A percentile compares a stretch with the other conserved stretches of the same genome.
Conservation (phyloP, 2,888 invertebrate species). For the Lasiommata megera region DNA sequence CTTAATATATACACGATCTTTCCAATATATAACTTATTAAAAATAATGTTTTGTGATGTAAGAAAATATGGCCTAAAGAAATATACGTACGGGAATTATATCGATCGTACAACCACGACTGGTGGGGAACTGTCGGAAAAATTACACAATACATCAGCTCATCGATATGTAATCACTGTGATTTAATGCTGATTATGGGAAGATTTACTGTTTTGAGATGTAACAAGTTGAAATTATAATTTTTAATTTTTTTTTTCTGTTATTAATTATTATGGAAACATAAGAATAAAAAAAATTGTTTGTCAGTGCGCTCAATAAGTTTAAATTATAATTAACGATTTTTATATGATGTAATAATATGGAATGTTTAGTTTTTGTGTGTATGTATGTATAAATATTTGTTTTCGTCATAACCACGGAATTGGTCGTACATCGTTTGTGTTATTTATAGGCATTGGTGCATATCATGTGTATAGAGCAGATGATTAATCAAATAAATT, state of each 20-base stretch:
- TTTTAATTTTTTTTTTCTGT: conserved; percentile 8
- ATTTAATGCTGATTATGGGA: conserved; percentile 58
- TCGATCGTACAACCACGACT: too few species aligned
- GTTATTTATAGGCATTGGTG: conserved; percentile 81
- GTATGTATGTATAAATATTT: conserved; percentile 43
- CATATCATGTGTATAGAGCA: conserved; percentile 81
- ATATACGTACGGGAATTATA: too few species aligned
- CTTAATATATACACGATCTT: too few species aligned
- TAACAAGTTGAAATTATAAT: conserved; percentile 34
- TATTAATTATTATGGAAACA: background rate
- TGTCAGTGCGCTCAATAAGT: conserved; percentile 33
- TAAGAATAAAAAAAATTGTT: conserved; percentile 12
- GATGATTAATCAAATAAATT: conserved; percentile 81
- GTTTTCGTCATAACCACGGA: conserved; percentile 59
- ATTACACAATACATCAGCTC: conserved; percentile 8
- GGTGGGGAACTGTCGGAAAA: background rate
- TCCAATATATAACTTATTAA: too few species aligned
- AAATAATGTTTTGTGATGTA: too few species aligned
- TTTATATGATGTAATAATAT: conserved; percentile 19
- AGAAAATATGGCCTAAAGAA: too few species aligned
- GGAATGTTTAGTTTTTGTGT: conserved; percentile 36
- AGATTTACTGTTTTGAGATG: conserved; percentile 38
- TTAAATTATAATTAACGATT: conserved; percentile 29
- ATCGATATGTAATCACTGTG: conserved; percentile 55
- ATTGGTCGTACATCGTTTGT: conserved; percentile 64